Evolutionary conservation across 2,888 invertebrate species (phyloP).

Genomic region (Lacanobia wlatinum): DNA sequence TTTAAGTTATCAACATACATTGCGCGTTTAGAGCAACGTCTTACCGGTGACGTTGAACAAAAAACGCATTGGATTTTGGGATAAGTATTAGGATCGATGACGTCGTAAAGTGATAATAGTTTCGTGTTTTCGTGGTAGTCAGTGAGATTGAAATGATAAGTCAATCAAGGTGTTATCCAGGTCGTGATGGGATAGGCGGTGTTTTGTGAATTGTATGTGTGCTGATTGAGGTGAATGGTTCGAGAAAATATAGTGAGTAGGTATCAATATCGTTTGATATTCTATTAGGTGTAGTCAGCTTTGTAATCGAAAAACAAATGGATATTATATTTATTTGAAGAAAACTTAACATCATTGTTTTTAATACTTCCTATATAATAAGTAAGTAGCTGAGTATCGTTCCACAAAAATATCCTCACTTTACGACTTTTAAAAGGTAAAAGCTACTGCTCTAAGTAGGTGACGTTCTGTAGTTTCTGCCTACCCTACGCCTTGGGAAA

Average conservation of each 20-base stretch:
- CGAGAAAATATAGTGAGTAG: not conserved
- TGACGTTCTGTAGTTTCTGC: not conserved
- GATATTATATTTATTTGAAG: no score
- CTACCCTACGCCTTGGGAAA: no score
- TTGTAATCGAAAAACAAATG: no score
- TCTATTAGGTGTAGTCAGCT: no score
- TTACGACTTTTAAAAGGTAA: not conserved
- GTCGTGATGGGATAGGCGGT: conserved; percentile 66
- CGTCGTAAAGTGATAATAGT: conserved; percentile 6
- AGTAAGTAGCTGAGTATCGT: no score
- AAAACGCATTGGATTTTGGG: conserved; percentile 18
- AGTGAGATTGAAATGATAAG: conserved; percentile 80
- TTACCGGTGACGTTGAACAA: not conserved
- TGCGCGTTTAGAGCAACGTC: not conserved
- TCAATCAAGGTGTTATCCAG: conserved; percentile 77
- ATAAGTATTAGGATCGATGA: not conserved
- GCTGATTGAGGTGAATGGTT: conserved; percentile 52
- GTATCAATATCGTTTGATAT: not conserved
- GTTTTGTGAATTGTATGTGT: conserved; percentile 60
- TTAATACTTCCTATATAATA: no score
- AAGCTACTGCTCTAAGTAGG: no score
- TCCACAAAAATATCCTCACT: no score
- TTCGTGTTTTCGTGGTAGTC: conserved; percentile 36
- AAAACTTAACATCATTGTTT: no score
- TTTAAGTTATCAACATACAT: not conserved